phyloP scores from a whole-genome alignment of 2,888 invertebrate species.

The Pterostichus madidus region DNA sequence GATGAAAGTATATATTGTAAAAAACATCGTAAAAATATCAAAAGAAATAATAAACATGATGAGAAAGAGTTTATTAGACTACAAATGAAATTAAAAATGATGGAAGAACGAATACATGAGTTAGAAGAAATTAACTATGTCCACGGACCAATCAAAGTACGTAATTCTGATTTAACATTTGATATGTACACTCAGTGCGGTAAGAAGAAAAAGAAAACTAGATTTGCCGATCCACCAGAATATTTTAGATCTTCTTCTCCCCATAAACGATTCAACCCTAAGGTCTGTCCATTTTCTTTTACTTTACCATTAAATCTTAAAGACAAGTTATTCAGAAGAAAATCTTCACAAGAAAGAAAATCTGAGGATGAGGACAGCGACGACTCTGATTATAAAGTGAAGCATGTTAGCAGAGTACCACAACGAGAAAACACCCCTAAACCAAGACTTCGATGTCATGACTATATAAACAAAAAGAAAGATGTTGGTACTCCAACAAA shows the following conservation, averaged over 20 bases:
- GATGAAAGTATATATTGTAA: neutral
- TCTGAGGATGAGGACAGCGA: neutral
- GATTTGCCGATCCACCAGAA: neutral
- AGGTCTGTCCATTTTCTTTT: conserved; percentile 16
- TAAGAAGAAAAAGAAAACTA: neutral
- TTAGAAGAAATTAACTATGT: conserved; percentile 33
- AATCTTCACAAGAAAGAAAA: neutral
- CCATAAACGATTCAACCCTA: neutral
- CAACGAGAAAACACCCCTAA: neutral
- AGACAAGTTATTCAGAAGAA: neutral
- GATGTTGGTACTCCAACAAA: neutral
- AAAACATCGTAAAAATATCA: conserved; percentile 6
- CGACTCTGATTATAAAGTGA: neutral
- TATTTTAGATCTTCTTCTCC: neutral
- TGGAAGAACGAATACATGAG: conserved; percentile 35
- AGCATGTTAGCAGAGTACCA: neutral
- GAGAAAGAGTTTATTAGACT: conserved; percentile 25
- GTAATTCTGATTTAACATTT: neutral
- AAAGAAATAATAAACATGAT: conserved; percentile 22
- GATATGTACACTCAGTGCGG: conserved; percentile 56
- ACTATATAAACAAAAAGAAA: conserved; percentile 9
- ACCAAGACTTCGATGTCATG: conserved; percentile 20
- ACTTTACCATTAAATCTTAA: neutral
- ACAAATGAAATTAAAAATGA: conserved; percentile 8
- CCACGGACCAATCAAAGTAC: neutral